Base-by-base conservation (phyloP, 2,888 invertebrate species). In the Papilio demoleus region DNA sequence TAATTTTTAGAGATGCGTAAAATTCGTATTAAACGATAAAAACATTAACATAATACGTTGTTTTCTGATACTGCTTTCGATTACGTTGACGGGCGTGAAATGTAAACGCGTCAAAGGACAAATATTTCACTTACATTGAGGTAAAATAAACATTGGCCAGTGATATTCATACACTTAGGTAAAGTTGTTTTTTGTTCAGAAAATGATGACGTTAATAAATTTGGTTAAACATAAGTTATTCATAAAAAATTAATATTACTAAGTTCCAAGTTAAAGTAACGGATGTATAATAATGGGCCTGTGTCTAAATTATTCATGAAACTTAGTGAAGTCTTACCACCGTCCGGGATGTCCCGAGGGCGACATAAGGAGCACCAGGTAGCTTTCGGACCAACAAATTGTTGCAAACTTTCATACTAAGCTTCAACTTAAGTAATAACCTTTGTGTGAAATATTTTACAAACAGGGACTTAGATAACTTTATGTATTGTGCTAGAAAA, bases 351-450 rank as follows among this genome's bases (percentile, higher is more conserved):
- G 68, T 68, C 68, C 65, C 65, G 22, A 2, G 68, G 65, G 68
- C 17, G 47, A 60, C 60, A 60, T 68, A 50, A 64, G 59, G 67
- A 22, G 40, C 47, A 53, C 31, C 56, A 59, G 60, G 59, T 64
- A 64, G 31, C 31, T 59, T 38, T 58, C 14, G 34, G 53, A 65
- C 50, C 34, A 53, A 60, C 60, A 68, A 60, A 65, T 68, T 68
- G 65, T 65, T 68, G 31, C 19, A 50, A 68, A 65, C 60, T 68
- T 68, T 42, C 50, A 42, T 65, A 65, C 60, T 22, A 50, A 31
- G 65, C 11, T 59, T 65, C 31, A 68, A 65, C 65, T 68, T 68
- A 34, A 60, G 60, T 65, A 68, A 68, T 65, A 65, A 65, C 64
- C 50, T 22, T 59, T 45, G 63, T 58, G 38, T 38, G 45, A 36